These are phyloP conservation scores for Dufourea novaeangliae DNA, from an alignment of 1,140 invertebrate species.

Conservation along the genomic window DNA sequence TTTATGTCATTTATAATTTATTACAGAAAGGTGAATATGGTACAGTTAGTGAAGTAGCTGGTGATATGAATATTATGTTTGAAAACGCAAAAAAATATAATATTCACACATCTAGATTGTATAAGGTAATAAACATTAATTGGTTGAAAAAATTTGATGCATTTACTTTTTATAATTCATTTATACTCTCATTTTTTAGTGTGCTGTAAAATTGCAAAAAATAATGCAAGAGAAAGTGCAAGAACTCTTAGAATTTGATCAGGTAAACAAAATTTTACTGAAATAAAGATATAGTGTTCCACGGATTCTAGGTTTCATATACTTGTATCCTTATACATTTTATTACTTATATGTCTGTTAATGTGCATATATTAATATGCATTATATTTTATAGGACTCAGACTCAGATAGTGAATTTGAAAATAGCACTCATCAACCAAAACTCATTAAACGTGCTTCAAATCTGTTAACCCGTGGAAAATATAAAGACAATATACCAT, in stretches of 20 bases:
- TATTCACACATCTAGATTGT: conserved; percentile 91
- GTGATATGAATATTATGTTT: conserved; percentile 98
- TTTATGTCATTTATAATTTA: conserved; percentile 29
- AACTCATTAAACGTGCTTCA: conserved; percentile 81
- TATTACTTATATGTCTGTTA: conserved; percentile 5
- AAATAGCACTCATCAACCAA: conserved; percentile 74
- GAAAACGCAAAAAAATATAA: conserved; percentile 99
- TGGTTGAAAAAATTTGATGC: conserved; percentile 34
- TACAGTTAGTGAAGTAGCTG: conserved; percentile 93
- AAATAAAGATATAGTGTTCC: neutral
- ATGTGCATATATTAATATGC: neutral
- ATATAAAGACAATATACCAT: conserved; percentile 84
- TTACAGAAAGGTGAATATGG: conserved; percentile 90
- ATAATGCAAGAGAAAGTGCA: conserved; percentile 93
- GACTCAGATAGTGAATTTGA: conserved; percentile 83
- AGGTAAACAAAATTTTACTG: conserved; percentile 81
- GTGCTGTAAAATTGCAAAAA: conserved; percentile 90
- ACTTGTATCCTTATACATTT: neutral
- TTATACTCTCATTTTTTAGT: conserved; percentile 80
- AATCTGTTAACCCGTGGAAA: conserved; percentile 82
- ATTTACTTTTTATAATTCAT: conserved; percentile 24
- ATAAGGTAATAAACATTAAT: conserved; percentile 84
- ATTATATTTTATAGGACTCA: conserved; percentile 77
- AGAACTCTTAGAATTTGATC: conserved; percentile 90
- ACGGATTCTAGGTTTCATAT: neutral